These are phyloP conservation scores for Scatophagus argus DNA, from an alignment of 2,113 vertebrate genomes.

Conservation along the genomic window DNA sequence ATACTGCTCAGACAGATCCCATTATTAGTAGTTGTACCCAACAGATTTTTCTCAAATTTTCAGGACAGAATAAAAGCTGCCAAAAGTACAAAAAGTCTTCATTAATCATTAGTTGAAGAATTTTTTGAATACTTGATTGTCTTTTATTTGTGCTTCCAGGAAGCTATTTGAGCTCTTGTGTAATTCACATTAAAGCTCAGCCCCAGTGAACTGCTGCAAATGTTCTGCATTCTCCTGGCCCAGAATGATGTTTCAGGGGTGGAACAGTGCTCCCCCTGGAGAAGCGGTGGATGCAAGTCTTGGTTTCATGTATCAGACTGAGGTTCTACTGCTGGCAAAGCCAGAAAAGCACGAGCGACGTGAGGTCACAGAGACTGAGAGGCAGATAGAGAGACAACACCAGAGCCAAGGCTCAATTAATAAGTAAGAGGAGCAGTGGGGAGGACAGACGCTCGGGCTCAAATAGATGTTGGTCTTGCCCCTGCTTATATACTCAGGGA, in stretches of 20 bases:
- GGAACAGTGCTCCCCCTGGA: slow-evolving; percentile 60
- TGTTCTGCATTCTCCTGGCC: slow-evolving; percentile 57
- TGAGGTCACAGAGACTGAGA: slow-evolving; percentile 72
- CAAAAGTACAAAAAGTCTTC: slow-evolving; percentile 31
- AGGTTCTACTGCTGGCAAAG: slow-evolving; percentile 66
- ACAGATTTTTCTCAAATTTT: slow-evolving; percentile 36
- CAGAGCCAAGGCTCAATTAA: slow-evolving; percentile 76
- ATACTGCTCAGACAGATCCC: slow-evolving; percentile 49
- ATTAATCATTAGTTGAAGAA: slow-evolving; percentile 36
- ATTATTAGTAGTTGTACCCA: slow-evolving; percentile 46
- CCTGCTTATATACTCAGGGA: slow-evolving; percentile 38
- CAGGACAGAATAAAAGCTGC: slow-evolving; percentile 36
- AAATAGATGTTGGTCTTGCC: slow-evolving; percentile 64
- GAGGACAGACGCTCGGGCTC: slow-evolving; percentile 60
- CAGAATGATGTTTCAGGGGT: slow-evolving; percentile 58
- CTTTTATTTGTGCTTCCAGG: slow-evolving; percentile 37
- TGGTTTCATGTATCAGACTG: slow-evolving; percentile 69
- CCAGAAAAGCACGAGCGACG: slow-evolving; percentile 65
- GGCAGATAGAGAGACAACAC: slow-evolving; percentile 50
- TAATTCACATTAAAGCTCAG: slow-evolving; percentile 52
- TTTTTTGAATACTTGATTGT: slow-evolving; percentile 37
- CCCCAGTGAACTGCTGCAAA: slow-evolving; percentile 35
- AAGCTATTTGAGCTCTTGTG: slow-evolving; percentile 39
- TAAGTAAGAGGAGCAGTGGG: slow-evolving; percentile 60
- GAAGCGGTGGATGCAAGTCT: slow-evolving; percentile 61